Evolutionary conservation across 1,140 invertebrate species (phyloP).

Genomic region (Bombus impatiens): DNA sequence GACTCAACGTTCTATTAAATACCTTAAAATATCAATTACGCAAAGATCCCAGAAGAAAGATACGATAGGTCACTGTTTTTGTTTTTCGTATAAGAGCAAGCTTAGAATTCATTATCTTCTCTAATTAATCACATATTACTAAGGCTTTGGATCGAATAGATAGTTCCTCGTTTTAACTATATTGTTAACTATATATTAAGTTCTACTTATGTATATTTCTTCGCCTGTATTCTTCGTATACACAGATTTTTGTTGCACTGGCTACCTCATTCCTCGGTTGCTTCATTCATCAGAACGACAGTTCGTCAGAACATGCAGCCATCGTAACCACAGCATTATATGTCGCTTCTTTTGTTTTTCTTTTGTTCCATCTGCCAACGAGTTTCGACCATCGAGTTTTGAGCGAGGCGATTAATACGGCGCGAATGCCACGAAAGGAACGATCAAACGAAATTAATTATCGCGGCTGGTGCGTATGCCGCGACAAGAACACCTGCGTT

Average conservation of each 20-base stretch:
- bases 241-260: no score
- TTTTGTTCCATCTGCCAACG: neutral
- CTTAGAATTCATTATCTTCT: no score
- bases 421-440: neutral
- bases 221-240: no score
- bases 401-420: no score
- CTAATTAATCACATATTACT: no score
- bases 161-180: no score
- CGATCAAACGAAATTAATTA: slow-evolving; percentile 25
- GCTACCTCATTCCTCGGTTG: neutral
- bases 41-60: no score
- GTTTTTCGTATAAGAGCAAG: no score
- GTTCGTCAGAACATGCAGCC: neutral
- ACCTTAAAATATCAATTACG: neutral
- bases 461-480: neutral
- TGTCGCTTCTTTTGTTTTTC: neutral
- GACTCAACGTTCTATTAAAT: neutral
- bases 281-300: neutral
- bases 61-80: no score
- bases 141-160: no score
- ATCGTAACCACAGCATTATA: neutral
- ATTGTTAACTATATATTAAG: no score
- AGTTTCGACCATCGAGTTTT: neutral
- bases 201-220: no score
- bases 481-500: slow-evolving; percentile 10